Evolutionary conservation across 1,140 invertebrate species (phyloP), one percentile per base, ranked within the genome.

Genomic region (Meloidogyne floridensis): DNA sequence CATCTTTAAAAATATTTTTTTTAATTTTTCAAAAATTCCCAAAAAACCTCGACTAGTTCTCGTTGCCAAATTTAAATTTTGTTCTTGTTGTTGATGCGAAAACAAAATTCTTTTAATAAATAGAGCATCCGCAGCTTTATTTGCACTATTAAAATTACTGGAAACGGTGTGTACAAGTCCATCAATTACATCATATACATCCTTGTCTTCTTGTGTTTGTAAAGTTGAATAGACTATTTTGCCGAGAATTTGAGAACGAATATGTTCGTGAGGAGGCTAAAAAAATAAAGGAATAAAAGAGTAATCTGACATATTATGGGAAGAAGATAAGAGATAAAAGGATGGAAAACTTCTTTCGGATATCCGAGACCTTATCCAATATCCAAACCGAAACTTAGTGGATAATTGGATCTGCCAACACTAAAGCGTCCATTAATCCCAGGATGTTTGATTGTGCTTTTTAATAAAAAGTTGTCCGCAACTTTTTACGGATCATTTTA

Each of bases 101-200:
- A 65, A 18, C n/a, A 65, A 65, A 5, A 65, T 65, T 65, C 59
- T n/a, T 65, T 65, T 65, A n/a, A 65, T 65, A 65, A 65, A 65
- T n/a, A 65, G 59, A n/a, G 15, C 59, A 65, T 65, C 59, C 7
- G 59, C 4, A n/a, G n/a, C 15, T 65, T 65, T 65, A 65, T 56
- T 42, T 70, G 11, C 5, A 42, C 15, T 9, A 20, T 75, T 47
- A 85, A 81, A 18, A 54, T 65, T 65, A 65, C 15, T 65, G 5
- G 59, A 3, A 65, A 65, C n/a, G 0, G 59, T 51, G 6, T 83
- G 54, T n/a, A 87, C 18, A 15, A 87, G 42, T 3, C 70, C 15
- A 47, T 84, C 84, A 11, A 86, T 65, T 47, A 76, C 71, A 65
- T 88, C 85, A 56, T 86, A 86, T 43, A 88, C 85, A 56, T 86